Evolutionary conservation across 2,888 invertebrate species (phyloP).

Genomic region (Eueremaeus valkanovi): DNA sequence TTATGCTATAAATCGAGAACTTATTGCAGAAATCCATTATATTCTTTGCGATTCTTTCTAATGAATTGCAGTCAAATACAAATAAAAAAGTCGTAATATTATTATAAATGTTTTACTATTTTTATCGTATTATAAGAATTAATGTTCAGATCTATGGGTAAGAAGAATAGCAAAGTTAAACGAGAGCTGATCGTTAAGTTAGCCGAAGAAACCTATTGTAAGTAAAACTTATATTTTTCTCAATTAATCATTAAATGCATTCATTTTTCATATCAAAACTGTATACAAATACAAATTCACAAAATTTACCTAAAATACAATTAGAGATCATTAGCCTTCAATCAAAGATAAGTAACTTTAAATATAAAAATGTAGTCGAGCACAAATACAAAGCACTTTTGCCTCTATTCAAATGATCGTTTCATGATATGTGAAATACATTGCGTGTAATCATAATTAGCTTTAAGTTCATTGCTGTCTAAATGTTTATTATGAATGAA

Average conservation of each 20-base stretch:
- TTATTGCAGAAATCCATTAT: too few species aligned
- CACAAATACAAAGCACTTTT: background rate
- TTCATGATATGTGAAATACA: background rate
- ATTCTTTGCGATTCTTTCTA: background rate
- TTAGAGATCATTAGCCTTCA: slow-evolving; percentile 17
- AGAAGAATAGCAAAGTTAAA: slow-evolving; percentile 92
- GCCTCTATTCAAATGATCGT: background rate
- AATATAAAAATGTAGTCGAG: background rate
- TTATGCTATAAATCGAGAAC: too few species aligned
- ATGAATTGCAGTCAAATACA: background rate
- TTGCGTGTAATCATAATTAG: background rate
- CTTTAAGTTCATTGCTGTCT: background rate
- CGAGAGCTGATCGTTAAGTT: slow-evolving; percentile 88
- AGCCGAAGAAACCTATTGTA: slow-evolving; percentile 88
- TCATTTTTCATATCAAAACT: background rate
- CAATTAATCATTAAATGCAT: background rate
- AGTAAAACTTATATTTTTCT: slow-evolving; percentile 57
- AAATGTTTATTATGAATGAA: background rate
- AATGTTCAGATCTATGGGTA: slow-evolving; percentile 66
- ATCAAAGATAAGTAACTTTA: too few species aligned
- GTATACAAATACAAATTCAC: background rate
- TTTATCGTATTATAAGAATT: background rate
- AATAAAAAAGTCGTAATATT: background rate
- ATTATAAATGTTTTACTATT: background rate
- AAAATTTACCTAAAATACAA: background rate